Base-by-base conservation (phyloP, 2,797 vertebrate species). In the Coracias cyanogaster region DNA sequence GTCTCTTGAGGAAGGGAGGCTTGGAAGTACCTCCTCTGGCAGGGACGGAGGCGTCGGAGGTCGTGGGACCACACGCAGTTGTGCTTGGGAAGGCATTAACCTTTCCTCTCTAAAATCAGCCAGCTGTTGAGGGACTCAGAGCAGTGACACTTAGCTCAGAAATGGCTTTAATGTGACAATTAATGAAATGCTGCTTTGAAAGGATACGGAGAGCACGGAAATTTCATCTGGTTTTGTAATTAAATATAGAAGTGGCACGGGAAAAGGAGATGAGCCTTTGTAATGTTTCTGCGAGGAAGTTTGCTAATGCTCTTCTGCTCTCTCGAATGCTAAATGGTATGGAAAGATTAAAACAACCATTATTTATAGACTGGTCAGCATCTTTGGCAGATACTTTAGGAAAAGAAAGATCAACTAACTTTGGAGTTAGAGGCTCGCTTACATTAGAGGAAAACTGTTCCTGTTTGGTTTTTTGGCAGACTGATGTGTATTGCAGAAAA, bases 21-120 rank as follows among this genome's bases (percentile, higher is more conserved):
- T 87, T 76, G 67, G 82, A 90, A 51, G 79, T 55, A 16, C 48
- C 74, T 74, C 51, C 48, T 65, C 39, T 70, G 73, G 67, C 19
- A 29, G 55, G 85, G 70, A 13, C 3, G 1, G 77, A 80, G 82
- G 28, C 51, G 60, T 29, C 4, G 7, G 93, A 83, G 87, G 92
- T 41, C 25, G 69, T 48, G 83, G 86, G 94, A 94, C 95, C 95
- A 92, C 96, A 70, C 82, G 26, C 91, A 61, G 71, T 15, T 43
- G 86, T 33, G 86, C 72, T 71, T 39, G 70, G 89, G 89, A 90
- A 89, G 90, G 86, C 25, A 35, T 41, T 72, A 49, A 73, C 86
- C 90, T 95, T 60, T 65, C 86, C 45, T 77, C 78, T 9, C 25
- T 25, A 28, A 52, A 61, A 48, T 5, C 80, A 62, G 71, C 80